These are phyloP conservation scores for Ailurus styani DNA, from an alignment of 2,113 vertebrate species.

Conservation along the genomic window DNA sequence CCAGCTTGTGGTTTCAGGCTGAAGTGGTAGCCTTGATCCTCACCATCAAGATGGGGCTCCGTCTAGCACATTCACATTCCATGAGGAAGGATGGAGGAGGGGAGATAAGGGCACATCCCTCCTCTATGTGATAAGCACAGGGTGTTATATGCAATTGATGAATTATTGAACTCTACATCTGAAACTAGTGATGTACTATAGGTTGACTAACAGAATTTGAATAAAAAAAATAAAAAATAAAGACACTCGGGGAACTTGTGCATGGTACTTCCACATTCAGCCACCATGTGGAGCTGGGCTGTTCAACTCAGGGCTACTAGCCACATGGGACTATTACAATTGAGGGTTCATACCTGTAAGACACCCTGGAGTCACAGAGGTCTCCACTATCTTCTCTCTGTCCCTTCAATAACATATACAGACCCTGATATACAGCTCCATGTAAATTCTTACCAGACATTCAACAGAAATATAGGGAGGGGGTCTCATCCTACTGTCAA, in stretches of 20 bases:
- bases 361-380: background rate
- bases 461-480: background rate
- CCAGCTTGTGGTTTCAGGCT: background rate
- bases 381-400: background rate
- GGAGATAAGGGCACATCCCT: accelerated
- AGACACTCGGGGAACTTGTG: background rate
- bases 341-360: background rate
- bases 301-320: background rate
- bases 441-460: background rate
- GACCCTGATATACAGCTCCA: background rate
- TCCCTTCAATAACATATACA: background rate
- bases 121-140: background rate
- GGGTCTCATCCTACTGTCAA: background rate
- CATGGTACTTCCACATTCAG: no score
- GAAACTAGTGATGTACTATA: background rate
- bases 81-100: background rate
- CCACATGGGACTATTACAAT: background rate
- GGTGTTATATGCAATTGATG: background rate
- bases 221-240: background rate
- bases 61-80: background rate
- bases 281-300: background rate
- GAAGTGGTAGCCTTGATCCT: background rate
- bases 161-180: background rate
- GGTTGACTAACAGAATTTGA: background rate
- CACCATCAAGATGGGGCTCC: background rate